Conservation (phyloP, 1,140 invertebrate genomes). For the Charaxes varanes region DNA sequence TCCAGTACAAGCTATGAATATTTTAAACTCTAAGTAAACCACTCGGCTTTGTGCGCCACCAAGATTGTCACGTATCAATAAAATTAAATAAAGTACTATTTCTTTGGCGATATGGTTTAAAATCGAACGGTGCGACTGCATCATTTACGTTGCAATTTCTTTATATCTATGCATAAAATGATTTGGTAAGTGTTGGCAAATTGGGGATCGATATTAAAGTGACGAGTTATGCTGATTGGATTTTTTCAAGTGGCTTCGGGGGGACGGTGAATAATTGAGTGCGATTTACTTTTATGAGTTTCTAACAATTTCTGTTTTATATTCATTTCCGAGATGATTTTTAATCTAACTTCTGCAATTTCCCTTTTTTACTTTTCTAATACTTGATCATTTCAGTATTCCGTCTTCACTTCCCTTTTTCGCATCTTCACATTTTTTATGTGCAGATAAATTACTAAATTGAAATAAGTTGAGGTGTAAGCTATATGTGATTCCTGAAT, state of each 20-base stretch:
- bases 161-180: constrained; percentile 69
- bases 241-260: constrained; percentile 67
- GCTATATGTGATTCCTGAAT: no score
- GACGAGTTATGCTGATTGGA: constrained; percentile 73
- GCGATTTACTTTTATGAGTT: constrained; percentile 52
- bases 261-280: constrained; percentile 67
- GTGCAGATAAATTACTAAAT: no score
- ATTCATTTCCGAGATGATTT: constrained; percentile 22
- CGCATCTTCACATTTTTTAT: no score
- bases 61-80: constrained; percentile 46
- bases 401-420: no score
- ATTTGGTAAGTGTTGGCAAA: constrained; percentile 69
- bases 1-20: constrained; percentile 76
- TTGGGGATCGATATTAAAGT: constrained; percentile 71
- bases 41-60: constrained; percentile 52
- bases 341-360: constrained; percentile 12
- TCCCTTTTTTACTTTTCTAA: neutral
- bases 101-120: constrained; percentile 39
- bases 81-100: constrained; percentile 44
- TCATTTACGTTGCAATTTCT: constrained; percentile 34
- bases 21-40: constrained; percentile 73
- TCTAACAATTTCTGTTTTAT: constrained; percentile 27
- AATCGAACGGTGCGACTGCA: constrained; percentile 25
- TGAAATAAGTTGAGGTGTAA: no score
- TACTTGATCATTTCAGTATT: neutral